Percentiles rank a stretch among this genome's conserved stretches.
Conservation (phyloP, 2,888 invertebrate genomes). For the Anthophora plumipes region DNA sequence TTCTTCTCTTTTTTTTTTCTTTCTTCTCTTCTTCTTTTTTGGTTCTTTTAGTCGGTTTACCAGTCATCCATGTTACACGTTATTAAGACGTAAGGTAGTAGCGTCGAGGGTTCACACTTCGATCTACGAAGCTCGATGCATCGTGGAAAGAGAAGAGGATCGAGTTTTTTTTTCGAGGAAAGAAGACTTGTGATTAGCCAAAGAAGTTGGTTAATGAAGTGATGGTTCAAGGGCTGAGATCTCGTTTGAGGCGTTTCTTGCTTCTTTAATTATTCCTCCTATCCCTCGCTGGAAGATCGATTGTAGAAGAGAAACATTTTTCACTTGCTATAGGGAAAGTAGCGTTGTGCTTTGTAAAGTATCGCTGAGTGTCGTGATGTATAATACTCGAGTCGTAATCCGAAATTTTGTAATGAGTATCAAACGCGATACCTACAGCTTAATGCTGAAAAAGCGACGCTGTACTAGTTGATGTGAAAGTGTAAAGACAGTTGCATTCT, state of each 20-base stretch:
- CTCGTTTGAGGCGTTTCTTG: slow-evolving; percentile 7
- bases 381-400: too few relatives aligned
- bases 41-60: slow-evolving; percentile 18
- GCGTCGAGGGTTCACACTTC: background rate
- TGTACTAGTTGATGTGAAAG: too few relatives aligned
- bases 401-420: too few relatives aligned
- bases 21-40: slow-evolving; percentile 52
- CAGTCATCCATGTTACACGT: slow-evolving; percentile 48
- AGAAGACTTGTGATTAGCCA: slow-evolving; percentile 13
- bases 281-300: background rate
- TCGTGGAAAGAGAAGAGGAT: slow-evolving; percentile 25
- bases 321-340: background rate
- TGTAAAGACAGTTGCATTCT: too few relatives aligned
- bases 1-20: slow-evolving; percentile 42
- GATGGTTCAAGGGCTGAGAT: background rate
- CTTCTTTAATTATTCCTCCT: slow-evolving; percentile 4
- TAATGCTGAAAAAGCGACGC: too few relatives aligned
- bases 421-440: too few relatives aligned
- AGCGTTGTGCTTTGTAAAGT: background rate
- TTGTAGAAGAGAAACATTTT: slow-evolving; percentile 2
- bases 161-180: slow-evolving; percentile 17
- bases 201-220: slow-evolving; percentile 33
- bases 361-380: background rate
- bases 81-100: slow-evolving; percentile 43
- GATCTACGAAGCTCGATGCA: slow-evolving; percentile 11